These are phyloP conservation scores for Volucella zonaria DNA, from an alignment of 2,888 invertebrate species.

Conservation along the genomic window DNA sequence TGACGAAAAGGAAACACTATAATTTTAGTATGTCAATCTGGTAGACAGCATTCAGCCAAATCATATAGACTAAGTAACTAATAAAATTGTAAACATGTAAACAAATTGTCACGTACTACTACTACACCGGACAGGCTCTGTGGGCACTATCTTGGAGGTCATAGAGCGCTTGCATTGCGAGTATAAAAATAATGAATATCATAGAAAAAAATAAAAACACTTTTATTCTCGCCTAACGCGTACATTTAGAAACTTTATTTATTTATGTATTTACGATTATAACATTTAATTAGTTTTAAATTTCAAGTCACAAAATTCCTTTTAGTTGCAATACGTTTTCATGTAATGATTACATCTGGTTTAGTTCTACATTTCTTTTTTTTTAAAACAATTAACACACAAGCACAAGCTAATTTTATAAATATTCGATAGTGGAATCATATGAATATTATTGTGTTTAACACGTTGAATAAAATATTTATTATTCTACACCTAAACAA, in stretches of 20 bases:
- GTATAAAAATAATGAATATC: too few relatives aligned
- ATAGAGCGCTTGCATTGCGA: too few relatives aligned
- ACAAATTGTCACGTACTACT: too few relatives aligned
- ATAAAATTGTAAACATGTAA: too few relatives aligned
- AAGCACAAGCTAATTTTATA: slow-evolving; percentile 42
- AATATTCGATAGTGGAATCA: slow-evolving; percentile 51
- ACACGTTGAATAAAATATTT: slow-evolving; percentile 25
- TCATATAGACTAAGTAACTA: too few relatives aligned
- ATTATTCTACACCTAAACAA: slow-evolving; percentile 30
- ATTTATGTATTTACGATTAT: slow-evolving; percentile 34
- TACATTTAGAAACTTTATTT: slow-evolving; percentile 48
- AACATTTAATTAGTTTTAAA: slow-evolving; percentile 37
- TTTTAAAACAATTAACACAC: slow-evolving; percentile 52
- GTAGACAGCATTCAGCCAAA: too few relatives aligned
- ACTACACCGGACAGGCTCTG: too few relatives aligned
- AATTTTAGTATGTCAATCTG: too few relatives aligned
- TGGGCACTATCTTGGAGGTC: too few relatives aligned
- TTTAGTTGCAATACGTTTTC: slow-evolving; percentile 18
- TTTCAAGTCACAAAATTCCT: neutral
- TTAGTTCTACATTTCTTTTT: neutral
- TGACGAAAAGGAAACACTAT: too few relatives aligned
- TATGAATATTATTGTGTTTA: slow-evolving; percentile 22
- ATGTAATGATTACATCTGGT: slow-evolving; percentile 21
- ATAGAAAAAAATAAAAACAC: neutral
- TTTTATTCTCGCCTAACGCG: slow-evolving; percentile 20